Base-by-base conservation (phyloP, 2,113 vertebrate genomes). In the Cyanoliseus patagonus region DNA sequence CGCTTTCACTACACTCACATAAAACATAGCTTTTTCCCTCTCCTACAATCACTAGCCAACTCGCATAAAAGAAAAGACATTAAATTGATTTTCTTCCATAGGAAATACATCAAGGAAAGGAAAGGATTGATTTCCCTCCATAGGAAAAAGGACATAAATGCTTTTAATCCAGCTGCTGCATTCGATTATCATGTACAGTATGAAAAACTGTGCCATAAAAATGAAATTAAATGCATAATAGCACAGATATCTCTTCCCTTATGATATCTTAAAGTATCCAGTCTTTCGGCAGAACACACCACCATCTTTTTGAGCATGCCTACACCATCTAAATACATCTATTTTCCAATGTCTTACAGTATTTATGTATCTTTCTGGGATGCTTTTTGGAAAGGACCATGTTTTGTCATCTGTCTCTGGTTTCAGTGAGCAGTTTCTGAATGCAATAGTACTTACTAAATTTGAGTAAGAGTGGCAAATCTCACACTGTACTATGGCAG, bases 171-270 rank as follows among this genome's bases (percentile, higher is more conserved):
- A 93, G 69, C 80, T 94, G 70, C 88, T 89, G 81, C 86, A 81
- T 92, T 92, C 62, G 53, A 70, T 92, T 93, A 90, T 57, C 75
- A 52, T 69, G 83, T 88, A 95, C 35, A 81, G 8, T 78, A 84
- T 90, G 91, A 94, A 95, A 96, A 95, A 83, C 66, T 63, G 53
- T 73, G 47, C 81, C 79, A 95, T 95, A 94, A 96, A 96, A 95
- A 52, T 66, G 55, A 90, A 97, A 94, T 94, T 75, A 93, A 97
- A 93, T 90, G 63, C 61, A 84, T 87, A 95, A 83, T 69, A 86
- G 51, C 73, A 75, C 67, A 77, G 66, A 41, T 37, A 37, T 49
- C 44, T 76, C n/a, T 94, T 91, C 67, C 10, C 5, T 92, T 51
- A 25, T 82, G 62, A 68, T 95, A 75, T 88, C 88, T 93, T 78